Evolutionary conservation across 2,113 vertebrate species (phyloP).

Genomic region (Suricata suricatta): DNA sequence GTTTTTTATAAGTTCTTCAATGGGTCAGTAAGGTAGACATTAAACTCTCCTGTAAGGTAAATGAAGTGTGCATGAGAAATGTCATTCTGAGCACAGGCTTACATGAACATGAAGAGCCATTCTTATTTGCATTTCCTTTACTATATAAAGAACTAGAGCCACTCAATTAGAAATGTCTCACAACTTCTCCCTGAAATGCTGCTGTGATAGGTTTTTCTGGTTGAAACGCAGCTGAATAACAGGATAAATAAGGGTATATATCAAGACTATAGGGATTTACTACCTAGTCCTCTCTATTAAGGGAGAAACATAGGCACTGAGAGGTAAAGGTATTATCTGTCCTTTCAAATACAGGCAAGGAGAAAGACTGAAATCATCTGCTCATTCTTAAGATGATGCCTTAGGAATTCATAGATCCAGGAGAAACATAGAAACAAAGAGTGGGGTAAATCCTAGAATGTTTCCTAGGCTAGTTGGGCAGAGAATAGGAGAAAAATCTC

Average conservation of each 20-base stretch:
- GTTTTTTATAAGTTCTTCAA: conserved; percentile 31
- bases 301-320: conserved; percentile 4
- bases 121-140: conserved; percentile 28
- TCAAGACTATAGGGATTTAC: background rate
- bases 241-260: background rate
- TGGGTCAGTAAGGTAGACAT: conserved; percentile 10
- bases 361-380: conserved; percentile 7
- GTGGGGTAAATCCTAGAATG: conserved; percentile 13
- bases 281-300: background rate
- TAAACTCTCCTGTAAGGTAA: conserved; percentile 46
- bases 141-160: background rate
- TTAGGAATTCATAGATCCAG: background rate
- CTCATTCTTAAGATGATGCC: conserved; percentile 24
- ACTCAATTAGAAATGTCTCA: conserved; percentile 7
- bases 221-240: background rate
- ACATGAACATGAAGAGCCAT: background rate
- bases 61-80: background rate
- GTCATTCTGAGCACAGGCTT: conserved; percentile 39
- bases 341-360: background rate
- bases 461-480: conserved; percentile 32
- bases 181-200: conserved; percentile 22
- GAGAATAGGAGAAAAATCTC: conserved; percentile 18
- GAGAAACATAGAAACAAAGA: background rate
- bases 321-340: background rate
- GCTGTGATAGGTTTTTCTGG: background rate